Percentiles rank a stretch among this genome's conserved stretches.
These are phyloP conservation scores for Mantis religiosa DNA, from an alignment of 2,888 invertebrate species.

Conservation along the genomic window DNA sequence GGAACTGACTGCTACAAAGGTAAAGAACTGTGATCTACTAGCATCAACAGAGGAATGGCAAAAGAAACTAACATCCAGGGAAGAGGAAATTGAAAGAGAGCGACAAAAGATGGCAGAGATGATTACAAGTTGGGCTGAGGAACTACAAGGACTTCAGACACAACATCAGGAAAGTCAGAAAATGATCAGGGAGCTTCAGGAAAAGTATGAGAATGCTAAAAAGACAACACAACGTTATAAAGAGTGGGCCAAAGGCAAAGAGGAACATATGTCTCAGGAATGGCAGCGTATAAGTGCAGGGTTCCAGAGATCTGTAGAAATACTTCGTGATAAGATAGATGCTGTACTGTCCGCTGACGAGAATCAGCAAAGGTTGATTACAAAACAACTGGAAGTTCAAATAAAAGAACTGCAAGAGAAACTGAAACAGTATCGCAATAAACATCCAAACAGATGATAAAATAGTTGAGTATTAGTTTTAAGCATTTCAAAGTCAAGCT, in stretches of 20 bases:
- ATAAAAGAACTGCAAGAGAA: background rate
- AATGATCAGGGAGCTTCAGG: background rate
- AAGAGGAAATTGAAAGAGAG: background rate
- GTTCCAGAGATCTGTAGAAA: background rate
- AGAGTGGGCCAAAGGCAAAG: background rate
- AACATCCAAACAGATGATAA: background rate
- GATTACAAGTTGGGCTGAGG: slow-evolving; percentile 1
- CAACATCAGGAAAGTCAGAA: background rate
- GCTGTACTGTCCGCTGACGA: background rate
- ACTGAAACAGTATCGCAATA: background rate
- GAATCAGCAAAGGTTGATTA: background rate
- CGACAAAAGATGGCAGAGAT: background rate
- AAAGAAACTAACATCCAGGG: background rate
- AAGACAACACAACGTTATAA: background rate
- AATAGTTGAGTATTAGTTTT: background rate
- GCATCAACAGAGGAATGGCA: background rate
- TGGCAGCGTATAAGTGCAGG: background rate
- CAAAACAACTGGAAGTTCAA: background rate
- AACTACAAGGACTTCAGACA: background rate
- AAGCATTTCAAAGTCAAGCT: background rate
- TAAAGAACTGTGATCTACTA: background rate
- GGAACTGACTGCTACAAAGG: background rate
- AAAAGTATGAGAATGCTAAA: background rate
- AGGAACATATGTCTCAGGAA: background rate
- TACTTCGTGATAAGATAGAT: background rate